phyloP scores from a whole-genome alignment of 92 coral and sea anemone genomes.

The Epizoanthus stellaris region DNA sequence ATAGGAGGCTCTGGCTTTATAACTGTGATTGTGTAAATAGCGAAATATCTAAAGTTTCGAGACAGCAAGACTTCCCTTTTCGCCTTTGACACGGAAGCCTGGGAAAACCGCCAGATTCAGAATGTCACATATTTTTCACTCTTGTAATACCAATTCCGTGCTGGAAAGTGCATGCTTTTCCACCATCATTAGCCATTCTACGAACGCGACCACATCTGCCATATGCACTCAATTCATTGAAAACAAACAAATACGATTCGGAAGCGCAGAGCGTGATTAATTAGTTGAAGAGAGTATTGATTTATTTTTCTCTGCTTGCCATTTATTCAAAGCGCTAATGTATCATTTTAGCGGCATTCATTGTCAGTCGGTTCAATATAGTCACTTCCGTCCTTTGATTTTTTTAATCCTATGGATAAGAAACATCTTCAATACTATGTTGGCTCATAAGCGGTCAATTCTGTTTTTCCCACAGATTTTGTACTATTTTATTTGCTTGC shows the following conservation, averaged over 20 bases:
- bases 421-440: background rate
- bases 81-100: background rate
- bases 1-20: background rate
- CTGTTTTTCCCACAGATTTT: background rate
- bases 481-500: background rate
- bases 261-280: background rate
- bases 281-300: slow-evolving; percentile 7
- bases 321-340: slow-evolving; percentile 8
- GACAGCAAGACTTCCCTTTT: background rate
- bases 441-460: background rate
- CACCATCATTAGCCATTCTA: background rate
- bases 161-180: background rate
- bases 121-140: background rate
- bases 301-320: slow-evolving; percentile 10
- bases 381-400: slow-evolving; percentile 1
- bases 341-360: slow-evolving; percentile 15
- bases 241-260: slow-evolving; percentile 8
- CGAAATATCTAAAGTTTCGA: background rate
- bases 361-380: background rate
- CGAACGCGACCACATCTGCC: slow-evolving; percentile 14
- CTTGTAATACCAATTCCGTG: background rate
- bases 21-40: slow-evolving; percentile 7
- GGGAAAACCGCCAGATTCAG: background rate
- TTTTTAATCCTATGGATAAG: background rate
- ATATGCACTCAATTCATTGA: background rate